Percentiles rank a stretch among this genome's conserved stretches.
These are phyloP conservation scores for Xestia xanthographa DNA, from an alignment of 2,888 invertebrate genomes.

Conservation along the genomic window DNA sequence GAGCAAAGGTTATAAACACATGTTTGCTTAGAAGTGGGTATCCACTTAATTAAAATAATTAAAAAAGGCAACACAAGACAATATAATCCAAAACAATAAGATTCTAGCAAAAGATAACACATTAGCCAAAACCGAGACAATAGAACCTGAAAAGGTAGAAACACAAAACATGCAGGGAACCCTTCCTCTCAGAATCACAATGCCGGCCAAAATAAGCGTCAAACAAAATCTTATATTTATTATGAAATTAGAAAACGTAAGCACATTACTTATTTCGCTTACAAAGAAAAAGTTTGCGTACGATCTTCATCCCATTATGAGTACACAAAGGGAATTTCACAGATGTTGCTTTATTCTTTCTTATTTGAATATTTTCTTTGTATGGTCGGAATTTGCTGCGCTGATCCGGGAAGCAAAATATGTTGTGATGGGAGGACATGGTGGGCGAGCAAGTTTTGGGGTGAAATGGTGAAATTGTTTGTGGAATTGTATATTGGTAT, in stretches of 20 bases:
- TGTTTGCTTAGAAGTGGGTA: neutral
- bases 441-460: neutral
- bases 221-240: constrained; percentile 41
- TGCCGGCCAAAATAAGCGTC: constrained; percentile 25
- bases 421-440: constrained; percentile 19
- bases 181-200: constrained; percentile 38
- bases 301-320: constrained; percentile 52
- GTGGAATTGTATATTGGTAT: neutral
- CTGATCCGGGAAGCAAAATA: constrained; percentile 27
- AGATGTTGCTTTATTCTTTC: constrained; percentile 51
- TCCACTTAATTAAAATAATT: neutral
- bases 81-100: constrained; percentile 17
- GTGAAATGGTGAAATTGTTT: neutral
- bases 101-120: constrained; percentile 27
- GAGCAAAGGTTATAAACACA: neutral
- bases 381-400: constrained; percentile 35
- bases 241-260: constrained; percentile 54
- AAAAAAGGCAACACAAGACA: constrained; percentile 3
- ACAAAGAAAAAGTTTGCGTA: constrained; percentile 54
- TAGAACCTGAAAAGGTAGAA: neutral
- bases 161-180: constrained; percentile 10
- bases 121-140: constrained; percentile 17
- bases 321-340: constrained; percentile 57
- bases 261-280: constrained; percentile 52
- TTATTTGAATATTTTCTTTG: constrained; percentile 57